phyloP scores from a whole-genome alignment of 2,113 vertebrate genomes.

The Elachura formosa region DNA sequence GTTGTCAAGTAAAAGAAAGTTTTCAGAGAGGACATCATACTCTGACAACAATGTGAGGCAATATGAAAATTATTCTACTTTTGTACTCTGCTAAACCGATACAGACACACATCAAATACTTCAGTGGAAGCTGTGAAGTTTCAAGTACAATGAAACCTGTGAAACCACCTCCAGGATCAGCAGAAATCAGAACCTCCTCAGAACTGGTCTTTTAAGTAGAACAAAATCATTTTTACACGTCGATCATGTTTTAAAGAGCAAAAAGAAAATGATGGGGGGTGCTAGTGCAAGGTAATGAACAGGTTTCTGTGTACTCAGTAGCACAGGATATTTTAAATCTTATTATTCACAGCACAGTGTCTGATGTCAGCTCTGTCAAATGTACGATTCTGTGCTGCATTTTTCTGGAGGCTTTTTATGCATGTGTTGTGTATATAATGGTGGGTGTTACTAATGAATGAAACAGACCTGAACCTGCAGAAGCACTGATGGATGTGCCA shows the following conservation, averaged over 20 bases:
- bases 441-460: not conserved
- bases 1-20: not conserved
- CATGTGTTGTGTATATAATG: not conserved
- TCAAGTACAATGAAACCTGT: slow-evolving; percentile 66
- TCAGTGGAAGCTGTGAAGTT: slow-evolving; percentile 62
- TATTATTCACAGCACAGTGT: not conserved
- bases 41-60: slow-evolving; percentile 20
- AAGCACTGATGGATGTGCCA: not conserved
- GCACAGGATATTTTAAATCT: not conserved
- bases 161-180: slow-evolving; percentile 65
- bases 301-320: not conserved
- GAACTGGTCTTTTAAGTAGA: slow-evolving; percentile 37
- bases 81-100: not conserved
- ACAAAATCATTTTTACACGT: slow-evolving; percentile 12
- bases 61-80: slow-evolving; percentile 44
- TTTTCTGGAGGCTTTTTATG: not conserved
- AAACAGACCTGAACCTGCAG: not conserved
- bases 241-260: not conserved
- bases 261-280: not conserved
- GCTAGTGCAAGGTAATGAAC: not conserved
- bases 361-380: not conserved
- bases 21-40: not conserved
- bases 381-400: not conserved
- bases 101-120: slow-evolving; percentile 25
- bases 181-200: slow-evolving; percentile 52